phyloP scores from a whole-genome alignment of 2,113 vertebrate genomes.

The Patagioenas fasciata region DNA sequence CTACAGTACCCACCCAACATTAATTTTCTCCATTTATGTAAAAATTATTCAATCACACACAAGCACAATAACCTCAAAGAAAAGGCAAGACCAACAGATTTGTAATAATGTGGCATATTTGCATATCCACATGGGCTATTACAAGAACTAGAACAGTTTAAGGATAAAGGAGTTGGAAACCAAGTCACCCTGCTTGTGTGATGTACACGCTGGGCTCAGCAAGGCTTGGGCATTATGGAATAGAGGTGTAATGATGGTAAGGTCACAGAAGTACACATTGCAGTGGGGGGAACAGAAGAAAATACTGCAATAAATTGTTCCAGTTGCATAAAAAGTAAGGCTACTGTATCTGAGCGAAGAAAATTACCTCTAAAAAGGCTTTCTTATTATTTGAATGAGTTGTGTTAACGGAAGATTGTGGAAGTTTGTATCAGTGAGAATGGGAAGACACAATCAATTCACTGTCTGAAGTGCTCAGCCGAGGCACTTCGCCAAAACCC shows the following conservation, averaged over 20 bases:
- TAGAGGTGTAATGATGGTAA: rapidly evolving
- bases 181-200: rapidly evolving
- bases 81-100: background rate
- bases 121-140: background rate
- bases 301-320: background rate
- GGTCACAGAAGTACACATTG: too few species aligned
- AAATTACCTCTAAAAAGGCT: background rate
- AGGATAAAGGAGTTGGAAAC: background rate
- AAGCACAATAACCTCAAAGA: background rate
- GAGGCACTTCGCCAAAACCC: background rate
- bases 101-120: rapidly evolving
- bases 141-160: background rate
- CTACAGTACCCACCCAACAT: background rate
- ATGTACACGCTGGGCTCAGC: background rate
- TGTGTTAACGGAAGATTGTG: background rate
- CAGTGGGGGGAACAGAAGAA: background rate
- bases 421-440: background rate
- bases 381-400: background rate
- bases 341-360: background rate
- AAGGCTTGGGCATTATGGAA: background rate
- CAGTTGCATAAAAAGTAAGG: background rate
- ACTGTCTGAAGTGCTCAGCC: background rate
- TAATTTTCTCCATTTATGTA: background rate
- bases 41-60: background rate
- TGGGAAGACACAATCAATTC: rapidly evolving